Base-by-base conservation (phyloP, 2,113 vertebrate genomes). In the Tyrannus savana region DNA sequence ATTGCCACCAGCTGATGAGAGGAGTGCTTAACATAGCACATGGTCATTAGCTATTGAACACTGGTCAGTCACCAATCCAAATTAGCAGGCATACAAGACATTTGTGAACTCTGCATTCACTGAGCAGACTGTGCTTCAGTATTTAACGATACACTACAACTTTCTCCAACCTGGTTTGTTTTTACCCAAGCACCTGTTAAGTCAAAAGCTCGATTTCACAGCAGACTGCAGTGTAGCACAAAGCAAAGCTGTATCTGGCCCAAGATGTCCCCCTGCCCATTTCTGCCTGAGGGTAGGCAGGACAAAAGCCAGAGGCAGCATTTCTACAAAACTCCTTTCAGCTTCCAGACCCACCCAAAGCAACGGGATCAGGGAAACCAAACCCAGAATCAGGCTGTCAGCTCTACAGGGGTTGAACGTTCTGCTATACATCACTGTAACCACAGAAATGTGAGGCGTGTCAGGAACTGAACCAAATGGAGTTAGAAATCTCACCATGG, bases 11-110 rank as follows among this genome's bases (percentile, higher is more conserved):
- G 25, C 14, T 74, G 31, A 71, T 35, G 10, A 53, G 30, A 87
- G 5, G 0, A 67, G 19, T n/a, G 9, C 12, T 72, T 74, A 84
- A 49, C 10, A 39, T 3, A 50, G n/a, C 27, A 28, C 1, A 0
- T 4, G 1, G 44, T 27, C 50, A 44, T 39, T 16, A 85, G 12
- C 37, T 76, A n/a, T 41, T 39, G 62, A 41, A 63, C 33, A 88
- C 1, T 25, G 14, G 41, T 55, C 72, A 87, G 21, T 37, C 50
- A 68, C 25, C 42, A 71, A n/a, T 19, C 49, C 41, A 12, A 73
- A 39, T n/a, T 4, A 56, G 28, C 12, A 59, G 8, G 18, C 21
- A 42, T 18, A 75, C 7, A 33, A 74, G 55, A 14, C 7, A 19
- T 28, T 28, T 19, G n/a, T 17, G 9, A 76, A 10, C 35, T 75